Evolutionary conservation across 2,888 invertebrate genomes (phyloP).

Genomic region (Sarcophaga rosellei): DNA sequence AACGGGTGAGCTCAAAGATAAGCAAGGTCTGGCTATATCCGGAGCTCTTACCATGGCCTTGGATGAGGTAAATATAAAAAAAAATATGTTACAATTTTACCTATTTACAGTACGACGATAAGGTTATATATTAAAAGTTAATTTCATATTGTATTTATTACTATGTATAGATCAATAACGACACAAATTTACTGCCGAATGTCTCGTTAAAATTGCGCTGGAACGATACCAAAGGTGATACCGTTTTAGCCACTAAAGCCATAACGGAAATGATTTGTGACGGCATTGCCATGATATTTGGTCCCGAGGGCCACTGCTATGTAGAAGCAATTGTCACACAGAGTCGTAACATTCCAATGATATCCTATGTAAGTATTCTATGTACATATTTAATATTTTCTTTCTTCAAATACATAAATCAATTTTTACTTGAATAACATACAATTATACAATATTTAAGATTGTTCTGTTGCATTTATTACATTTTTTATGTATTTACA

Average conservation of each 20-base stretch:
- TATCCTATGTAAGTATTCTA: conserved; percentile 93
- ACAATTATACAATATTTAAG: too few relatives aligned
- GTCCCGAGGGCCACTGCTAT: conserved; percentile 96
- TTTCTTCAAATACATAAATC: too few relatives aligned
- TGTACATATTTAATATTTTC: not conserved
- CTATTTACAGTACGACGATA: not conserved
- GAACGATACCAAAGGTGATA: conserved; percentile 93
- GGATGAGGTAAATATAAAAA: conserved; percentile 85
- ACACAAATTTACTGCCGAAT: conserved; percentile 86
- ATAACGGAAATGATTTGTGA: conserved; percentile 96
- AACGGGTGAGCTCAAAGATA: conserved; percentile 88
- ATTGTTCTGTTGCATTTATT: too few relatives aligned
- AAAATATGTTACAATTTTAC: too few relatives aligned
- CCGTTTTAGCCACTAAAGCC: conserved; percentile 90
- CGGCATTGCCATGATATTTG: conserved; percentile 95
- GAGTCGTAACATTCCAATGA: conserved; percentile 97
- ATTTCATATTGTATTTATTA: conserved; percentile 1
- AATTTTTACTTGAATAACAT: too few relatives aligned
- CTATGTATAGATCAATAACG: conserved; percentile 86
- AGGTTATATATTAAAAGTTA: not conserved
- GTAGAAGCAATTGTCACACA: conserved; percentile 98
- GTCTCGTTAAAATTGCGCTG: conserved; percentile 88
- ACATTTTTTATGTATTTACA: too few relatives aligned
- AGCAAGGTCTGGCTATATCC: conserved; percentile 93
- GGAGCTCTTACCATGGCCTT: conserved; percentile 95